Base-by-base conservation (phyloP, 1,140 invertebrate species). In the Theocolax elegans region DNA sequence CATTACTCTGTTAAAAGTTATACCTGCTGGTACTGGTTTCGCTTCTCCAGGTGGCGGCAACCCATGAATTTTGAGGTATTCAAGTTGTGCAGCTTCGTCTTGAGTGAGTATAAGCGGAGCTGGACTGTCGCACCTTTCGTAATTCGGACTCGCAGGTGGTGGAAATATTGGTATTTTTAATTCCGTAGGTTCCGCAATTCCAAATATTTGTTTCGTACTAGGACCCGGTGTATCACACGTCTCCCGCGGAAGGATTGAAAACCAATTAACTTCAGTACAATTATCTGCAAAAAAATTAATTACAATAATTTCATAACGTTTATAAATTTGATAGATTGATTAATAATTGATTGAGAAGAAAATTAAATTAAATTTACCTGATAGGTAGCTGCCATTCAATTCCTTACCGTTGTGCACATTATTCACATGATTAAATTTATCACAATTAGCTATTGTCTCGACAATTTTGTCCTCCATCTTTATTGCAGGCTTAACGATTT, bases 101-200 rank as follows among this genome's bases (percentile, higher is more conserved):
- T 90, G 88, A 1, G 92, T 91, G 82, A 94, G 90, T 75, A 93
- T 90, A 49, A 94, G 85, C 0, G 93, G 92, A 13, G 92, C 89
- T 0, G 92, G 92, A 76, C 91, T 92, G 72, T 93, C 92, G 72
- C 92, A 93, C 35, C 90, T 89, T 25, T 91, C 90, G 67, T 91
- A 92, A 12, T 72, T 88, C 21, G 80, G 88, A 84, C 87, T 88
- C 78, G 80, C 89, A 71, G 86, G 89, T 62, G 86, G 91, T 77
- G 86, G 91, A 82, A 88, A 90, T 42, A 87, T 86, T 10, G 87
- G 89, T 74, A 89, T 90, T 81, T 88, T 88, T n/a, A 89, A 73
- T 79, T 90, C 89, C 3, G 87, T 87, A 3, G 83, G 74, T 48
- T 86, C 84, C 9, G 81, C 79, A 40, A 85, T 81, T n/a, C 84